These are phyloP conservation scores for Pitangus sulphuratus DNA, from an alignment of 2,797 vertebrate species.

Conservation along the genomic window DNA sequence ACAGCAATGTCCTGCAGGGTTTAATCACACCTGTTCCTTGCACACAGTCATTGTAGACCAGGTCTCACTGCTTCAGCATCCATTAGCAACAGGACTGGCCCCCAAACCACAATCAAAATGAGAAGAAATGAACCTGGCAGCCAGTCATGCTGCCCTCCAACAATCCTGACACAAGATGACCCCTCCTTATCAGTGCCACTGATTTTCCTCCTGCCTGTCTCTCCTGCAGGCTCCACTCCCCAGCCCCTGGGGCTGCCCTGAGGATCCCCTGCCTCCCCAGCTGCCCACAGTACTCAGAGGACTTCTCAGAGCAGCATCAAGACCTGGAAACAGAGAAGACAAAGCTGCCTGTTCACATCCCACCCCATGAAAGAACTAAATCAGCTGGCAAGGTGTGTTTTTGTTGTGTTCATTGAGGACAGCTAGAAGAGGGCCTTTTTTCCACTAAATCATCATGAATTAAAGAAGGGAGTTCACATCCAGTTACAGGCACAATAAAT, in stretches of 20 bases:
- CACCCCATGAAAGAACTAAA: neutral
- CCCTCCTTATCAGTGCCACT: neutral
- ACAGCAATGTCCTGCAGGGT: neutral
- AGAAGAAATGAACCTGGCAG: neutral
- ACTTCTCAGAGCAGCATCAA: neutral
- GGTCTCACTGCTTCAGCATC: neutral
- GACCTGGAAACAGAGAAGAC: neutral
- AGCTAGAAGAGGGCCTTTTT: neutral
- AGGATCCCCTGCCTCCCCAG: fast-evolving
- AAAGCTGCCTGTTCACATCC: neutral
- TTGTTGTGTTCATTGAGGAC: fast-evolving
- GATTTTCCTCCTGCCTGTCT: neutral
- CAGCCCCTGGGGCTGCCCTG: neutral
- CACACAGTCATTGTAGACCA: neutral
- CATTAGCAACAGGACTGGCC: neutral
- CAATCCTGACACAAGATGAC: neutral
- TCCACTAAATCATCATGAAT: neutral
- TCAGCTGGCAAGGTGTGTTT: neutral
- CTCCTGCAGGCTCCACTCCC: neutral
- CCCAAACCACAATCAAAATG: fast-evolving
- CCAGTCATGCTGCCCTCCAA: fast-evolving
- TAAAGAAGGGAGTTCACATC: neutral
- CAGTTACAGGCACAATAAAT: neutral
- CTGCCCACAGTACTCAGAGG: fast-evolving
- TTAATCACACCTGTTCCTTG: neutral